Conservation (phyloP, 2,888 invertebrate species). For the Nomada ruficornis region DNA sequence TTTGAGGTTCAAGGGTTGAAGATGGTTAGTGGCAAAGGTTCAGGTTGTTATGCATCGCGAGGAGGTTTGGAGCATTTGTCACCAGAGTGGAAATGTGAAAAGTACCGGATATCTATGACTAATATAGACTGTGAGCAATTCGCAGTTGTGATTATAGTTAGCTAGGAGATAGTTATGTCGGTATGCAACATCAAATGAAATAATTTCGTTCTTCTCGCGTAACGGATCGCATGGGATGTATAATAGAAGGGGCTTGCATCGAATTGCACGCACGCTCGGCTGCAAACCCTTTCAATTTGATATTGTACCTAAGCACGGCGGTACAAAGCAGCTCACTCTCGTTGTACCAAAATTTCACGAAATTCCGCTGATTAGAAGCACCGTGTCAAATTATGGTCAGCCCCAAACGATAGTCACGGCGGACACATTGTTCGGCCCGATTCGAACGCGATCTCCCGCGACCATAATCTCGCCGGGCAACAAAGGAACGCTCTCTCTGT, state of each 20-base stretch:
- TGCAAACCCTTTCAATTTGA: too few species aligned
- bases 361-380: conserved; percentile 33
- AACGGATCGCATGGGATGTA: not conserved
- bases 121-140: too few species aligned
- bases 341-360: not conserved
- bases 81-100: too few species aligned
- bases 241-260: not conserved
- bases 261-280: too few species aligned
- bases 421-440: conserved; percentile 13
- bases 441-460: conserved; percentile 12
- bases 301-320: not conserved
- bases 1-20: too few species aligned
- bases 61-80: too few species aligned
- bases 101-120: too few species aligned
- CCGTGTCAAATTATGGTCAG: conserved; percentile 39
- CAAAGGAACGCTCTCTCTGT: conserved; percentile 25
- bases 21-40: too few species aligned
- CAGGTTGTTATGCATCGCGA: too few species aligned
- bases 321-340: not conserved
- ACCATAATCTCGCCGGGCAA: conserved; percentile 43
- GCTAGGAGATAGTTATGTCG: too few species aligned
- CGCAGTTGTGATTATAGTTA: too few species aligned
- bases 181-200: not conserved
- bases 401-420: not conserved
- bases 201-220: not conserved